A percentile compares a stretch with the other conserved stretches of the same genome.
These are phyloP conservation scores for Ochlodes sylvanus DNA, from an alignment of 2,888 invertebrate species.

Conservation along the genomic window DNA sequence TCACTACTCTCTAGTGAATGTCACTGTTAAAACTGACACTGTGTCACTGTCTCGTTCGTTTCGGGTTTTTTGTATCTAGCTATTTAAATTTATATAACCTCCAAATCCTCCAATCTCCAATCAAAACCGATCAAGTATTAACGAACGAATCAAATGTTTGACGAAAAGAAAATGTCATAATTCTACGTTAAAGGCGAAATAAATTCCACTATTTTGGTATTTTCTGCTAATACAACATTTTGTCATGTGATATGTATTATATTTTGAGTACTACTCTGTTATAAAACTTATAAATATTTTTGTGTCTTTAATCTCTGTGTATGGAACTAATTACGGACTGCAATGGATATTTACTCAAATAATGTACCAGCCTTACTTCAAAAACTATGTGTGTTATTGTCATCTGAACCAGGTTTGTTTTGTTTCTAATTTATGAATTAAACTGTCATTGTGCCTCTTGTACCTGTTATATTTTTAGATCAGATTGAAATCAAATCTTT, in stretches of 20 bases:
- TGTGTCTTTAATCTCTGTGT: no score
- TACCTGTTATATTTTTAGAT: constrained; percentile 13
- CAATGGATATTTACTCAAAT: constrained; percentile 62
- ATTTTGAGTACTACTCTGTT: not conserved
- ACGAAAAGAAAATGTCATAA: no score
- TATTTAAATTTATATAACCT: no score
- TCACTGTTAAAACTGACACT: no score
- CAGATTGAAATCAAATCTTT: constrained; percentile 38
- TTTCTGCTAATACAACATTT: no score
- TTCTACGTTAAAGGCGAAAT: no score
- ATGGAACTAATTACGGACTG: not conserved
- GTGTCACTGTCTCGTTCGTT: no score
- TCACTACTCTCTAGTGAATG: no score
- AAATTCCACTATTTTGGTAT: no score
- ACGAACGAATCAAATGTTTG: not conserved
- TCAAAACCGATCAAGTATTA: not conserved
- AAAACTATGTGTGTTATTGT: constrained; percentile 73
- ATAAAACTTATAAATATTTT: no score
- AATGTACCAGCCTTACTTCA: constrained; percentile 67
- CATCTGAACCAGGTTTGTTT: constrained; percentile 70
- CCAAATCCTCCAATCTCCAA: not conserved
- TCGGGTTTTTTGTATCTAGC: no score
- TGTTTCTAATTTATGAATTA: constrained; percentile 56
- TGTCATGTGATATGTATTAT: not conserved
- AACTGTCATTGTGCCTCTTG: constrained; percentile 36